Percentiles rank a stretch among this genome's conserved stretches.
Conservation (phyloP, 2,888 invertebrate species). For the Dicyrtoma fusca region DNA sequence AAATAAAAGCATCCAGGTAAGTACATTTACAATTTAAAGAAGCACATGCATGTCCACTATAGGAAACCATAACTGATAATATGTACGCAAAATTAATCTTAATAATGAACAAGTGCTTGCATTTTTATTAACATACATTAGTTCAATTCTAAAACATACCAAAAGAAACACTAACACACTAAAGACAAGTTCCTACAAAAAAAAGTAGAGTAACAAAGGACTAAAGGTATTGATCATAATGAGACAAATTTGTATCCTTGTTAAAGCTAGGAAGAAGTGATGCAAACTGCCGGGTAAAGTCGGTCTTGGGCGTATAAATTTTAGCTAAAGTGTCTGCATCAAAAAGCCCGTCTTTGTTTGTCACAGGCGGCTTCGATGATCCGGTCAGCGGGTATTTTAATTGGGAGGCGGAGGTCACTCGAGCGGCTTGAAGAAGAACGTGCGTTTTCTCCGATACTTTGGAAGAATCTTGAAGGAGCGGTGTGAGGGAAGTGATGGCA, state of each 20-base stretch:
- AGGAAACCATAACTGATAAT: too few relatives aligned
- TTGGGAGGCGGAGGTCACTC: neutral
- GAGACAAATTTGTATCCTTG: neutral
- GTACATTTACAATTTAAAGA: too few relatives aligned
- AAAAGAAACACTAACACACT: too few relatives aligned
- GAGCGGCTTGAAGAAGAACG: neutral
- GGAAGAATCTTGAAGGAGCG: conserved; percentile 3
- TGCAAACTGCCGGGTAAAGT: conserved; percentile 4
- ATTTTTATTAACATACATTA: too few relatives aligned
- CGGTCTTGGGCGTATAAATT: conserved; percentile 16
- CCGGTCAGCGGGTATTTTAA: neutral
- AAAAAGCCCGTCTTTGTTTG: neutral
- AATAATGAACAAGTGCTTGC: too few relatives aligned
- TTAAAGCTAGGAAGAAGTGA: conserved; percentile 6
- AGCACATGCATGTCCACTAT: too few relatives aligned
- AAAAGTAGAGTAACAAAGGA: too few relatives aligned
- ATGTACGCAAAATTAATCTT: too few relatives aligned
- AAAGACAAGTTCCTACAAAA: too few relatives aligned
- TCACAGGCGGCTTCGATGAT: neutral
- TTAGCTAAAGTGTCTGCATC: neutral
- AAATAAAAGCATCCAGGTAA: too few relatives aligned
- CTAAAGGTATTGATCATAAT: too few relatives aligned
- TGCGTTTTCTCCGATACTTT: conserved; percentile 7
- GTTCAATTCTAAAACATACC: too few relatives aligned
- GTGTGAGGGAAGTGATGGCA: neutral